Evolutionary conservation across 2,797 vertebrate genomes (phyloP).

Genomic region (Carapus acus): DNA sequence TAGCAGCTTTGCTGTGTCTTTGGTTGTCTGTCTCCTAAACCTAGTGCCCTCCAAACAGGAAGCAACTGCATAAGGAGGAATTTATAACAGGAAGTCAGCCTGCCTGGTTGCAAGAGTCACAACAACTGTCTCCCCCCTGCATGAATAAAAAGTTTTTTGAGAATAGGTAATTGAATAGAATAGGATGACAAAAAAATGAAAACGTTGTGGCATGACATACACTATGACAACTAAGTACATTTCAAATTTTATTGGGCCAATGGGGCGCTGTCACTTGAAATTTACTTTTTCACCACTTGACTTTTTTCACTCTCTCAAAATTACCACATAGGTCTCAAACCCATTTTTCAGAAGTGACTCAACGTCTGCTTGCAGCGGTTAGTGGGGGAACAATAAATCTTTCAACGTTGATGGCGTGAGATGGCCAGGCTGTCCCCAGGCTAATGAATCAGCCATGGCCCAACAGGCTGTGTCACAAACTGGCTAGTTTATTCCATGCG

Average conservation of each 20-base stretch:
- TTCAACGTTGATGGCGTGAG: constrained; percentile 30
- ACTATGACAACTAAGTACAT: constrained; percentile 14
- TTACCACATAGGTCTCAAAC: constrained; percentile 6
- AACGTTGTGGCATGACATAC: constrained; percentile 16
- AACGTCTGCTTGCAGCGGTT: constrained; percentile 5
- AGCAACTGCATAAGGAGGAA: constrained; percentile 56
- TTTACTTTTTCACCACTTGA: no score
- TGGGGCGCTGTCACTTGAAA: no score
- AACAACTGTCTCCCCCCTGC: constrained; percentile 39
- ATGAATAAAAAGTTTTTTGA: no score
- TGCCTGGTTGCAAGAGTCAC: constrained; percentile 39
- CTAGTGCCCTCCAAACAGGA: constrained; percentile 48
- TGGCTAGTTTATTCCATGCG: constrained; percentile 25
- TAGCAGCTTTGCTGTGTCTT: constrained; percentile 10
- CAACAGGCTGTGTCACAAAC: constrained; percentile 38
- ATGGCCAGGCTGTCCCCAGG: constrained; percentile 29
- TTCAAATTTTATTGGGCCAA: no score
- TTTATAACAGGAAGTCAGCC: constrained; percentile 63
- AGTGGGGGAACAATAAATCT: constrained; percentile 34
- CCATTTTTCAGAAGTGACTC: constrained; percentile 19
- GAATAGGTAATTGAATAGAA: no score
- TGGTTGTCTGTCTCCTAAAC: constrained; percentile 18
- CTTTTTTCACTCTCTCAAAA: no score
- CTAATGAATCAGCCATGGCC: constrained; percentile 47
- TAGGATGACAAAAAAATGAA: constrained; percentile 22